Evolutionary conservation across 2,113 vertebrate species (phyloP), one percentile per base, ranked within the genome.

Genomic region (Manacus vitellinus): DNA sequence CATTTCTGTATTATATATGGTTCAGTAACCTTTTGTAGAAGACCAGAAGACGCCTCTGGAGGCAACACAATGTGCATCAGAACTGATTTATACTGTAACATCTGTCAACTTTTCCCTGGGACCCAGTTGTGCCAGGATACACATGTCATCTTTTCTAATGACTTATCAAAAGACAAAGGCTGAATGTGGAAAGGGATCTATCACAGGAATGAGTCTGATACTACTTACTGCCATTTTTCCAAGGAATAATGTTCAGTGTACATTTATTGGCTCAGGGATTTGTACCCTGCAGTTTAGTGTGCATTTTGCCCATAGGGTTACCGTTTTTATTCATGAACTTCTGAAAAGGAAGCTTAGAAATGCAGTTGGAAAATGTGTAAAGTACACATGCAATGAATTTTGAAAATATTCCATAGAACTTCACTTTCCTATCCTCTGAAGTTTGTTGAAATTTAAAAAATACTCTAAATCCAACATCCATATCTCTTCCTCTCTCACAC

Each of bases 71-170:
- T 87, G 37, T 95, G 82, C 85, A 94, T 96, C 89, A 90, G 95
- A 97, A 95, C 92, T 94, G 93, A 97, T 97, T 97, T 98, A 85
- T 96, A 89, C 55, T 95, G 22, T 68, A 97, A 97, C 97, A 97
- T 97, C 80, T 98, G 95, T 97, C 95, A 97, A 25, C 77, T 97
- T 97, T 90, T 97, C 92, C 81, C 94, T 51, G 68, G 94, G 73
- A 94, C 89, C 78, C 85, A 76, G 75, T 88, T 97, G 94, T 98
- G 89, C 93, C 67, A 95, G 94, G 82, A 96, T 96, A 96, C n/a
- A 96, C 77, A 85, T 95, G 90, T 96, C 95, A 97, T 95, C 63
- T 75, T 88, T 92, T 77, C 95, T 91, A 97, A 97, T 84, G 94
- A 74, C 88, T 96, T 95, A 88, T 67, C 94, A 95, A 97, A 96